Conservation (phyloP, 2,797 vertebrate species). For the Tenualosa ilisha region DNA sequence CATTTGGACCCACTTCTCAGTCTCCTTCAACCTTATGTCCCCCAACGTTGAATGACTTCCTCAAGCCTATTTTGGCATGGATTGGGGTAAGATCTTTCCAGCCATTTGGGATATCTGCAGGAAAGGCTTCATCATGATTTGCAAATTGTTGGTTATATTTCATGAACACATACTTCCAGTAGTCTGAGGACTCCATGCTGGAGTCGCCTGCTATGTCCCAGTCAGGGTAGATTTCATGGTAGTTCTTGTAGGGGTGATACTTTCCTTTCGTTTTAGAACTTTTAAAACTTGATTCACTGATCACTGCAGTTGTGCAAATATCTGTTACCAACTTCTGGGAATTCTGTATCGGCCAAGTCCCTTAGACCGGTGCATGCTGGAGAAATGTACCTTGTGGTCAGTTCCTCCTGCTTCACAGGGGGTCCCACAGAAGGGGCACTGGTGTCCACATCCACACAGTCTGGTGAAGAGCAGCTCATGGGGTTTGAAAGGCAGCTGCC, state of each 20-base stretch:
- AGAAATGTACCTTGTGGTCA: background rate
- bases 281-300: background rate
- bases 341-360: background rate
- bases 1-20: too few species aligned
- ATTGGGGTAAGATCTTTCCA: slow-evolving; percentile 59
- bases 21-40: too few species aligned
- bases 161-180: slow-evolving; percentile 67
- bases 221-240: background rate
- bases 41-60: too few species aligned
- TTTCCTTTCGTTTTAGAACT: background rate
- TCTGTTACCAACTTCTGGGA: background rate
- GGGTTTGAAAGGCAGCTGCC: background rate
- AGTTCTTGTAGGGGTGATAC: slow-evolving; percentile 41
- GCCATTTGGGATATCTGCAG: slow-evolving; percentile 58
- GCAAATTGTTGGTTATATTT: slow-evolving; percentile 61
- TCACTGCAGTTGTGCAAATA: background rate
- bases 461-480: background rate
- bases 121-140: background rate
- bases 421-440: slow-evolving; percentile 8
- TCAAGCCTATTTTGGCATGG: too few species aligned
- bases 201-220: slow-evolving; percentile 63
- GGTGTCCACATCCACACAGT: background rate
- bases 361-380: background rate
- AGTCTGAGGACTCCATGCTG: slow-evolving; percentile 56
- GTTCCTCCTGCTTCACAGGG: background rate